These are phyloP conservation scores for Himalopsyche japonica DNA, from an alignment of 2,888 invertebrate species.

Conservation along the genomic window DNA sequence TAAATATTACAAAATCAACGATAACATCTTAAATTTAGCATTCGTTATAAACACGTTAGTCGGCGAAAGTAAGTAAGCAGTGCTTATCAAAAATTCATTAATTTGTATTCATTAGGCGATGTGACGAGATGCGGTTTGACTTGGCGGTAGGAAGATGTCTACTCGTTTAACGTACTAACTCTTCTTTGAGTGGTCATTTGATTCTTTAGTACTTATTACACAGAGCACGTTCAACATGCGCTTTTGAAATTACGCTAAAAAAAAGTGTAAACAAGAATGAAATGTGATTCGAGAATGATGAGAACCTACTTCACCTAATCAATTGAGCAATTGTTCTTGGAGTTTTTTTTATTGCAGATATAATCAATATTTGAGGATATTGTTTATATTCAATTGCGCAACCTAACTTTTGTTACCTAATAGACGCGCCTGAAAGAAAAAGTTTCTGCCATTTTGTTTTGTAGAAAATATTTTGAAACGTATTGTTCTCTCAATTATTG, in stretches of 20 bases:
- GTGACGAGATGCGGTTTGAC: neutral
- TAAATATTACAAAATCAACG: too few species aligned
- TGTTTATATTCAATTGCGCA: too few species aligned
- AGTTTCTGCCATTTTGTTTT: too few species aligned
- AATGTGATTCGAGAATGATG: neutral
- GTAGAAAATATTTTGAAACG: too few species aligned
- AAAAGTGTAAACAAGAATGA: neutral
- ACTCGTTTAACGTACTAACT: neutral
- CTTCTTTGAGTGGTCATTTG: neutral
- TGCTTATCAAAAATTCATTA: neutral
- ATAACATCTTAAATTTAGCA: too few species aligned
- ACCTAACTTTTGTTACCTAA: too few species aligned
- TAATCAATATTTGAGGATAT: neutral
- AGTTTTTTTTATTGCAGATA: neutral
- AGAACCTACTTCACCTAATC: neutral
- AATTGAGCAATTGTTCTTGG: neutral
- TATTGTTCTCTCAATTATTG: too few species aligned
- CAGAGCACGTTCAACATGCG: neutral
- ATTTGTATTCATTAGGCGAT: neutral
- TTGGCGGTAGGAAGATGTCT: neutral
- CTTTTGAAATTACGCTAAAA: neutral
- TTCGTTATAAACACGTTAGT: neutral
- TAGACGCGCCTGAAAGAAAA: too few species aligned
- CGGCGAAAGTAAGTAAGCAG: neutral
- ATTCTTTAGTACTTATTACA: neutral